A percentile compares a stretch with the other conserved stretches of the same genome.
Conservation (phyloP, 2,888 invertebrate species). For the Heliconius sara region DNA sequence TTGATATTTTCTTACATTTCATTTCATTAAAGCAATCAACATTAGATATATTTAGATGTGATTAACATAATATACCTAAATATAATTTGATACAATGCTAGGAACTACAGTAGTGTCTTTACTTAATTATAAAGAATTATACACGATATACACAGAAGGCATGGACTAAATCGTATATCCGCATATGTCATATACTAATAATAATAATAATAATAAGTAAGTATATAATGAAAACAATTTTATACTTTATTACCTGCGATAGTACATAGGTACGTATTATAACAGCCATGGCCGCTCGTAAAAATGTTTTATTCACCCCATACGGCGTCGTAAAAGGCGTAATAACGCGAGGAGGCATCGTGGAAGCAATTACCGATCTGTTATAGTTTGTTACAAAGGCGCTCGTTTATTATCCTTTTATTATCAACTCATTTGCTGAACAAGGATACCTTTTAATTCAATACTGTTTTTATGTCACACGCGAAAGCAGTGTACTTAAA, state of each 20-base stretch:
- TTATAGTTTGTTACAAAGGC: conserved; percentile 84
- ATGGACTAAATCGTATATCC: not conserved
- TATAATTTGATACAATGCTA: too few species aligned
- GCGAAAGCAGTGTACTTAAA: conserved; percentile 20
- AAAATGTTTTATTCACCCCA: conserved; percentile 84
- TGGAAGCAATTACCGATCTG: conserved; percentile 84
- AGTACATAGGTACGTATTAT: conserved; percentile 66
- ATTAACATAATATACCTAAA: too few species aligned
- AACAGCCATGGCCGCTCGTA: conserved; percentile 82
- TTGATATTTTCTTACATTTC: not conserved
- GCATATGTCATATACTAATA: conserved; percentile 7
- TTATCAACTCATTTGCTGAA: conserved; percentile 82
- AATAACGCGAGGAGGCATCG: conserved; percentile 84
- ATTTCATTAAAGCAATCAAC: not conserved
- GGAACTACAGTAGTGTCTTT: too few species aligned
- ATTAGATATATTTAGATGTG: not conserved
- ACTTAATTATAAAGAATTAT: not conserved
- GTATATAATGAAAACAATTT: conserved; percentile 35
- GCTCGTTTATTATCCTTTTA: conserved; percentile 83
- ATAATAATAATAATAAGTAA: too few species aligned
- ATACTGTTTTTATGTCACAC: conserved; percentile 64
- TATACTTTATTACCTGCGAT: conserved; percentile 59
- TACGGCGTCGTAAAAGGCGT: conserved; percentile 84
- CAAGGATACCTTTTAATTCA: conserved; percentile 79
- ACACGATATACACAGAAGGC: not conserved